Evolutionary conservation across 2,113 vertebrate genomes (phyloP).

Genomic region (Engystomops pustulosus): DNA sequence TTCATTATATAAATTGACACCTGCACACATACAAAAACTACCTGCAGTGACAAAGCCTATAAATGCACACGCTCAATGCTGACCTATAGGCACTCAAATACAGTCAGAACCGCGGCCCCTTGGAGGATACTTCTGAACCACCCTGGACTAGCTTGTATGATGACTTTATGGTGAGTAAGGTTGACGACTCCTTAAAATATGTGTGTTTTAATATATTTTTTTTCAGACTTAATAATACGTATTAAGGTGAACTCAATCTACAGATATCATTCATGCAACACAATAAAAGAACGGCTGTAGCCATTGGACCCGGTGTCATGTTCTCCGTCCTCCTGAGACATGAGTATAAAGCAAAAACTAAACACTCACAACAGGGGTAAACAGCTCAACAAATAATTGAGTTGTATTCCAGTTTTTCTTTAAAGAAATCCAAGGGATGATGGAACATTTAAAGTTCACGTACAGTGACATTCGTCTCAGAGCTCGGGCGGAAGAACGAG

Average conservation of each 20-base stretch:
- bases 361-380: background rate
- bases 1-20: no score
- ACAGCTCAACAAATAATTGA: constrained; percentile 27
- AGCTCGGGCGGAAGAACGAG: background rate
- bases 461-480: background rate
- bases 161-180: no score
- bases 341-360: constrained; percentile 5
- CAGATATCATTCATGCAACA: background rate
- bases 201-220: no score
- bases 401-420: constrained; percentile 12
- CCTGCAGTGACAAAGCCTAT: no score
- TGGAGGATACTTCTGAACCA: no score
- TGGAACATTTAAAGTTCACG: constrained; percentile 25
- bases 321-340: background rate
- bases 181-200: no score
- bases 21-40: no score
- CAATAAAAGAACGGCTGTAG: background rate
- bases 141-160: no score
- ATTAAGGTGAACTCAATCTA: background rate
- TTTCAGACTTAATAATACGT: no score
- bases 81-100: no score
- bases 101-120: no score
- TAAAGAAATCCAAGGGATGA: constrained; percentile 14
- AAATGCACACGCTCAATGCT: no score
- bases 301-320: background rate